phyloP scores from a whole-genome alignment of 2,113 vertebrate genomes.

The Gymnobelideus leadbeateri region DNA sequence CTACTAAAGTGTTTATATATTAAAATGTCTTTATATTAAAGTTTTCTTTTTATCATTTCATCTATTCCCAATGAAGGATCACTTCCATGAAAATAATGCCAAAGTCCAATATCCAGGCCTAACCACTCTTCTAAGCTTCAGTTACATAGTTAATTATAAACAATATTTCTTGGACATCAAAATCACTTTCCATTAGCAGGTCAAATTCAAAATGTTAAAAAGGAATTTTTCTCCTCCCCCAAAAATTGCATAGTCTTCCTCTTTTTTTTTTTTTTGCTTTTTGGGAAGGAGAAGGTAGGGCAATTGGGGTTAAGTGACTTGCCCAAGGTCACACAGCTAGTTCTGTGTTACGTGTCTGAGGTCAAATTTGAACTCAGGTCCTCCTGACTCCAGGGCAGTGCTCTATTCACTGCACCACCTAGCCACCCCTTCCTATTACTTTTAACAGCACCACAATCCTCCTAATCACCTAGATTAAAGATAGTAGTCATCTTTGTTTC shows the following conservation, averaged over 20 bases:
- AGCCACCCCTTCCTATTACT: neutral
- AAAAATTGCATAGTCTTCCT: neutral
- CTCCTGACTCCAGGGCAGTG: no score
- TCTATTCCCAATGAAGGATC: no score
- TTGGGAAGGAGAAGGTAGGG: no score
- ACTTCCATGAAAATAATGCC: neutral
- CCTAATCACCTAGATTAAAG: neutral
- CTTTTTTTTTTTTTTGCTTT: neutral
- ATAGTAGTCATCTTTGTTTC: neutral
- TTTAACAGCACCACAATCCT: neutral
- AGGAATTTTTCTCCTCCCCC: neutral
- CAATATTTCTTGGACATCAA: neutral
- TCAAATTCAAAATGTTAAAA: neutral
- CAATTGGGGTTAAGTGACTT: no score
- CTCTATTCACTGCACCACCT: no score
- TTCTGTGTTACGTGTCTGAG: no score
- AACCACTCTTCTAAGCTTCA: neutral
- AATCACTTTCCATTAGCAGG: neutral
- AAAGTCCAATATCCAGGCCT: neutral
- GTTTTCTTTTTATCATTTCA: neutral
- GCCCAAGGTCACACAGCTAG: no score
- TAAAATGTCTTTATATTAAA: no score
- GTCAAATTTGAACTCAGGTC: no score
- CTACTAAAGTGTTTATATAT: neutral
- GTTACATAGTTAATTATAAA: neutral